phyloP scores from a whole-genome alignment of 2,797 vertebrate genomes.

The Acanthurus lineatus region DNA sequence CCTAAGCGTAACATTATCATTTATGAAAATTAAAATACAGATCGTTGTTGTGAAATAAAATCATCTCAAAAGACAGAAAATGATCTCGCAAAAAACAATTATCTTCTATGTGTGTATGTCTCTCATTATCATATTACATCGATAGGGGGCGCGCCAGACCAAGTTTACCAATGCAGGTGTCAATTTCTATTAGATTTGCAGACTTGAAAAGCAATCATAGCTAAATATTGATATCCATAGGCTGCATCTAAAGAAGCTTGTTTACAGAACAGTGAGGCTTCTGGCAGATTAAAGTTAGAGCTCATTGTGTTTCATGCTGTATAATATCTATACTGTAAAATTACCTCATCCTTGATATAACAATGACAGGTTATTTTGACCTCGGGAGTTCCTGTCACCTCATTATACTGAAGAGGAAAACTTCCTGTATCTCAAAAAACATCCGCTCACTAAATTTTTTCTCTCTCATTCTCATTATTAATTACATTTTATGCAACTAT shows the following conservation, averaged over 20 bases:
- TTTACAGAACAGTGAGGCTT: neutral
- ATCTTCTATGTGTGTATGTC: neutral
- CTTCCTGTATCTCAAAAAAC: conserved; percentile 74
- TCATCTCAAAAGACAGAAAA: neutral
- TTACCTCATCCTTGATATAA: conserved; percentile 35
- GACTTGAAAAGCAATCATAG: neutral
- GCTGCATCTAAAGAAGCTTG: neutral
- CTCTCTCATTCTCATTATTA: neutral
- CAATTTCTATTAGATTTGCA: neutral
- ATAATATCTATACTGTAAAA: neutral
- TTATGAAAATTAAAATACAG: neutral
- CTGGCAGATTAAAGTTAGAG: neutral
- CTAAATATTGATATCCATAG: conserved; percentile 1
- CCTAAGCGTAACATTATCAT: neutral
- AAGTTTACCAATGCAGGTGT: conserved; percentile 26
- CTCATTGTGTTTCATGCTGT: neutral
- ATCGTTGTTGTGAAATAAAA: neutral
- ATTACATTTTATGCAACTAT: neutral
- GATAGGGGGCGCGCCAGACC: conserved; percentile 53
- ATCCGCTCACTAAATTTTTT: conserved; percentile 62
- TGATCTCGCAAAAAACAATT: no score
- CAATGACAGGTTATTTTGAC: conserved; percentile 59
- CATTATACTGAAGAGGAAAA: conserved; percentile 63
- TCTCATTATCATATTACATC: neutral
- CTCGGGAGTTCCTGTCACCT: conserved; percentile 70